Conservation (phyloP, 2,797 vertebrate genomes). For the Lagothrix lagotricha region DNA sequence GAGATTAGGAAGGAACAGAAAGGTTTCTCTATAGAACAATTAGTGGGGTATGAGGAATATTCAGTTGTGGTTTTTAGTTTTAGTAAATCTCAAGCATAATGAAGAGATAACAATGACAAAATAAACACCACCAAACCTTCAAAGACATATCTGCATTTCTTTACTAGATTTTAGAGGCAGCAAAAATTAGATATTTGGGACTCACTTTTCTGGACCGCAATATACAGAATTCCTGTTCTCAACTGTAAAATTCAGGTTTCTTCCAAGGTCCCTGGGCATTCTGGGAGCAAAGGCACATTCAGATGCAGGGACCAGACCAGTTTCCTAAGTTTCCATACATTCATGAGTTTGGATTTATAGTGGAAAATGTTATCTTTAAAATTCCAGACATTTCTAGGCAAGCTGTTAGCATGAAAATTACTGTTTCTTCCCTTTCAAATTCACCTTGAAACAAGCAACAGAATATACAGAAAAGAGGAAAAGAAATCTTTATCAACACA, state of each 20-base stretch:
- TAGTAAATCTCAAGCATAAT: slow-evolving; percentile 55
- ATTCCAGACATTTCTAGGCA: slow-evolving; percentile 43
- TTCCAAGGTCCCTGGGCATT: not conserved
- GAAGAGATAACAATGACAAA: slow-evolving; percentile 34
- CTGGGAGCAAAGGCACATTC: not conserved
- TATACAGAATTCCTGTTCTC: not conserved
- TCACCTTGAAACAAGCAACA: slow-evolving; percentile 20
- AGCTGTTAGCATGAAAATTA: slow-evolving; percentile 13
- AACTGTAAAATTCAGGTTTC: not conserved
- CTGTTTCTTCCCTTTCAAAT: slow-evolving; percentile 16
- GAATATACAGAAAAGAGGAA: not conserved
- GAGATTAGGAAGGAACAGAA: slow-evolving; percentile 61
- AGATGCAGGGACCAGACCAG: not conserved
- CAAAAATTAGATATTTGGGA: not conserved
- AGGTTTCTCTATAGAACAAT: slow-evolving; percentile 58
- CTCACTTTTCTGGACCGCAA: not conserved
- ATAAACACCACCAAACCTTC: not conserved
- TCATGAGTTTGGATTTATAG: not conserved
- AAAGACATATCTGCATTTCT: slow-evolving; percentile 31
- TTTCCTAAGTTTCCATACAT: not conserved
- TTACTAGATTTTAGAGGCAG: slow-evolving; percentile 3
- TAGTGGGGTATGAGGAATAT: slow-evolving; percentile 55
- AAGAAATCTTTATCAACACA: not conserved
- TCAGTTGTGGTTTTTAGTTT: slow-evolving; percentile 56
- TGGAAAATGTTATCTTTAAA: slow-evolving; percentile 45